Conservation (phyloP, 1,140 invertebrate genomes). For the Cylas formicarius region DNA sequence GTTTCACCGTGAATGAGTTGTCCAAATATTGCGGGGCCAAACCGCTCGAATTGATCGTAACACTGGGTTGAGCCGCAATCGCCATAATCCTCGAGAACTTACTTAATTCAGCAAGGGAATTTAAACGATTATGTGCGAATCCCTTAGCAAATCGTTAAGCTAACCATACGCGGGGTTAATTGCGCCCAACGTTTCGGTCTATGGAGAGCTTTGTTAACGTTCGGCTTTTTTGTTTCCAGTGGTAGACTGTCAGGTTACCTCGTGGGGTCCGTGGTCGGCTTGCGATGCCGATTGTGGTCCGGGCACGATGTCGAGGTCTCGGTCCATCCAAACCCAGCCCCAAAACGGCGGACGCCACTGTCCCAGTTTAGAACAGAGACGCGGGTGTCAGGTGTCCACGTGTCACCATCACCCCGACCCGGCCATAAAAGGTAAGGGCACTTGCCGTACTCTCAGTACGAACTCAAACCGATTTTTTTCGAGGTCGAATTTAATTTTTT, state of each 20-base stretch:
- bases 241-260: conserved; percentile 67
- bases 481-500: conserved; percentile 9
- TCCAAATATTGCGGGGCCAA: no score
- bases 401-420: conserved; percentile 61
- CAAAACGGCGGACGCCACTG: conserved; percentile 70
- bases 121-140: no score
- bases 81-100: no score
- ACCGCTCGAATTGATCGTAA: no score
- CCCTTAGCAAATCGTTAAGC: no score
- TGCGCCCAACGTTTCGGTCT: neutral
- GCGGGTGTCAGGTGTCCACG: conserved; percentile 63
- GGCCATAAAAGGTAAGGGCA: conserved; percentile 56
- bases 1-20: no score
- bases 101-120: no score
- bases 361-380: conserved; percentile 62
- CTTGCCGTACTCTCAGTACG: neutral
- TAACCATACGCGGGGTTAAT: no score
- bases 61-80: no score
- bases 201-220: neutral
- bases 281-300: conserved; percentile 70
- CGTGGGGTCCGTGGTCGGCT: conserved; percentile 67
- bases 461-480: neutral
- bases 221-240: conserved; percentile 49
- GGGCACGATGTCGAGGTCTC: conserved; percentile 62
- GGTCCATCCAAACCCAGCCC: conserved; percentile 53